These are phyloP conservation scores for Philonicus albiceps DNA, from an alignment of 2,888 invertebrate species.

Conservation along the genomic window DNA sequence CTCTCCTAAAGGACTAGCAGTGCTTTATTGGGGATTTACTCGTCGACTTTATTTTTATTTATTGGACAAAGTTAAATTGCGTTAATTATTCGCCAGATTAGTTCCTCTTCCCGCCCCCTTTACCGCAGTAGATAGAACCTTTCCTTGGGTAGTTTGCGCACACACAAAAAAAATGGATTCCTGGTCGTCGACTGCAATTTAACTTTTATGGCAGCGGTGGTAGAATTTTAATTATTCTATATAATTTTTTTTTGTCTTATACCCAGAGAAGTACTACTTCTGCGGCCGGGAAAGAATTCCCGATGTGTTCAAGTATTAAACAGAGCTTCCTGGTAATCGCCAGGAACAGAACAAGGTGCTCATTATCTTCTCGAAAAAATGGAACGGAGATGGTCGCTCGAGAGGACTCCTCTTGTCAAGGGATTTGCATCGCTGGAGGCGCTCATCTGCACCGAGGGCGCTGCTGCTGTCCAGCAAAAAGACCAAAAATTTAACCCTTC, in stretches of 20 bases:
- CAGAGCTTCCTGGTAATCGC: not conserved
- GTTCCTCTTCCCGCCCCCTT: not conserved
- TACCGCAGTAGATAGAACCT: not conserved
- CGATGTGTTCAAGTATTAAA: conserved; percentile 12
- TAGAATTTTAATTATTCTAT: not conserved
- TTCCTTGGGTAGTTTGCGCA: not conserved
- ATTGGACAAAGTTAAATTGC: conserved; percentile 44
- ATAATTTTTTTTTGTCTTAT: not conserved
- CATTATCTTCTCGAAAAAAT: conserved; percentile 18
- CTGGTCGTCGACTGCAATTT: not conserved
- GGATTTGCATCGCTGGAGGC: conserved; percentile 22
- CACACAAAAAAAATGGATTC: not conserved
- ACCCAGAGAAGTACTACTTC: too few relatives aligned
- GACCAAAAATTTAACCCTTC: not conserved
- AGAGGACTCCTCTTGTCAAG: not conserved
- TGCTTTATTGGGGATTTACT: conserved; percentile 21
- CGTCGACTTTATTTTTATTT: conserved; percentile 38
- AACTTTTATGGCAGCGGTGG: not conserved
- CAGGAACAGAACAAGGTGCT: conserved; percentile 1
- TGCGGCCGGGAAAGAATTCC: not conserved
- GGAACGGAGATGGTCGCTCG: not conserved
- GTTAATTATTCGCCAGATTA: conserved; percentile 47
- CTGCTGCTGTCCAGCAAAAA: conserved; percentile 3
- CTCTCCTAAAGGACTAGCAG: not conserved
- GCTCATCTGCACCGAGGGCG: not conserved